These are phyloP conservation scores for Botia almorhae DNA, from an alignment of 2,797 vertebrate species.

Conservation along the genomic window DNA sequence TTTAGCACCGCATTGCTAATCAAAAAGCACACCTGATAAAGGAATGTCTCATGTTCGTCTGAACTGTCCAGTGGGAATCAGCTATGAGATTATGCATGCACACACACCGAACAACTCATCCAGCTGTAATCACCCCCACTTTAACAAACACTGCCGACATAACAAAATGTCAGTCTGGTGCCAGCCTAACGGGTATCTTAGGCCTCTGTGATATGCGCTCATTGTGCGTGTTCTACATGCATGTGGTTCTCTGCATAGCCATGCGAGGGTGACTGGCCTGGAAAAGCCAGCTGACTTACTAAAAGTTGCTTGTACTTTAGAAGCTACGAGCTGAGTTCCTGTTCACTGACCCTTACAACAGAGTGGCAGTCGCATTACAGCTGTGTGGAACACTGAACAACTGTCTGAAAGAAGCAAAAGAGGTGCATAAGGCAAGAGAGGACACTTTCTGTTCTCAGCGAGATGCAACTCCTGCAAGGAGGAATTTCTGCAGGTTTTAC, in stretches of 20 bases:
- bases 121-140: background rate
- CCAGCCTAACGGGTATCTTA: slow-evolving; percentile 4
- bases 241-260: background rate
- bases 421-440: background rate
- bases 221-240: background rate
- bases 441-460: slow-evolving; percentile 6
- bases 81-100: slow-evolving; percentile 21
- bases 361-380: slow-evolving; percentile 54
- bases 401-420: slow-evolving; percentile 56
- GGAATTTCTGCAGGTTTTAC: too few species aligned
- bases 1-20: slow-evolving; percentile 66
- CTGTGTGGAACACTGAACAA: slow-evolving; percentile 70
- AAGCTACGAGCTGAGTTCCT: slow-evolving; percentile 33
- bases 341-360: slow-evolving; percentile 37
- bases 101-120: background rate
- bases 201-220: slow-evolving; percentile 2
- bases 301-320: slow-evolving; percentile 30
- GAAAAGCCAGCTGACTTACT: slow-evolving; percentile 16
- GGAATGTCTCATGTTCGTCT: slow-evolving; percentile 73
- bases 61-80: slow-evolving; percentile 26
- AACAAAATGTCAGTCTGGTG: slow-evolving; percentile 33
- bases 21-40: slow-evolving; percentile 73
- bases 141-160: background rate
- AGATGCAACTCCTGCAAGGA: background rate
- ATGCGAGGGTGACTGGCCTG: slow-evolving; percentile 8